A percentile compares a stretch with the other conserved stretches of the same genome.
Conservation (phyloP, 1,140 invertebrate species). For the Bradysia coprophila region DNA sequence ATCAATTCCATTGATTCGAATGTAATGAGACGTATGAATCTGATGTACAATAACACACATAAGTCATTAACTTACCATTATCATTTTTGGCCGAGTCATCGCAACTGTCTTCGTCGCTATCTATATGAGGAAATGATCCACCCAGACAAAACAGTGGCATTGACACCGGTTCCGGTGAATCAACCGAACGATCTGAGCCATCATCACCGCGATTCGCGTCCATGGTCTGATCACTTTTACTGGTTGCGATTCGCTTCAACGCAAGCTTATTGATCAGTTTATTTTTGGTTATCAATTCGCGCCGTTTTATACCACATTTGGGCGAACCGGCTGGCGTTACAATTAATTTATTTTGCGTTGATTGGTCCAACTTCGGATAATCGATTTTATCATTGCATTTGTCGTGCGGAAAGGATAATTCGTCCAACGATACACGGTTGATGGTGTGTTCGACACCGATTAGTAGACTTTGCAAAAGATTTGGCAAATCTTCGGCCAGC, state of each 20-base stretch:
- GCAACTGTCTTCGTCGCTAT: constrained; percentile 48
- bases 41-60: no score
- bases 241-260: constrained; percentile 18
- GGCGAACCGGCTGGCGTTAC: constrained; percentile 11
- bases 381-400: constrained; percentile 4
- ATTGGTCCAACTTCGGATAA: neutral
- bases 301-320: constrained; percentile 21
- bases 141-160: constrained; percentile 39
- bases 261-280: constrained; percentile 23
- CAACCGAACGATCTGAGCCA: constrained; percentile 1
- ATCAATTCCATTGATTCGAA: no score
- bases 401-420: constrained; percentile 33
- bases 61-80: constrained; percentile 11
- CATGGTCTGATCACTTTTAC: constrained; percentile 6
- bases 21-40: no score
- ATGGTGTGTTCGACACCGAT: constrained; percentile 46
- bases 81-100: constrained; percentile 22
- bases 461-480: constrained; percentile 37
- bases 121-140: constrained; percentile 48
- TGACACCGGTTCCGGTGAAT: neutral
- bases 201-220: constrained; percentile 5
- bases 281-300: constrained; percentile 25
- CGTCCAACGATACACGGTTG: constrained; percentile 36
- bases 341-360: neutral
- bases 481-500: constrained; percentile 27